Evolutionary conservation across 2,113 vertebrate species (phyloP), one percentile per base, ranked within the genome.

Genomic region (Vulpes vulpes): DNA sequence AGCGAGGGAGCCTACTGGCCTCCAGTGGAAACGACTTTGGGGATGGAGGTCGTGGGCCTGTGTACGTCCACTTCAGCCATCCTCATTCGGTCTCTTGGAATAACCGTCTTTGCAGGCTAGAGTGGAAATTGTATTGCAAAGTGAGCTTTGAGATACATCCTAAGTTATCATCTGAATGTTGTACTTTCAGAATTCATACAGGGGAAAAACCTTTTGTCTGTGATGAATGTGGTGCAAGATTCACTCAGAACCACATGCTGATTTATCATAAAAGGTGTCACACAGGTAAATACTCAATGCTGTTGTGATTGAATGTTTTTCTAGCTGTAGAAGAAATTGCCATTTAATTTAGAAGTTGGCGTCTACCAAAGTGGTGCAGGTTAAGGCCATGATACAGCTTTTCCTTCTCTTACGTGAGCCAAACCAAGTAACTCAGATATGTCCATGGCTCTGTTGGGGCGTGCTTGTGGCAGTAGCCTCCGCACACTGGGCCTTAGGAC

Each of bases 191-290:
- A 99, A 99, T 99, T 98, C 99, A 99, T 94, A 99, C 99, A 2
- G 99, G 99, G 85, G 99, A 99, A 98, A 99, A 99, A 98, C 99
- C 99, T 53, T 99, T 99, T 98, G 99, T 99, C 96, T 99, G 99
- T 97, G 99, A 99, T 81, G 98, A 99, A 95, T 99, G 99, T 89
- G 99, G 99, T 16, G 99, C 99, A 71, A 99, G 99, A 96, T 99
- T 99, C 98, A 99, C 99, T 82, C 99, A 99, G 99, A 99, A 99
- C 98, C 99, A 99, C 98, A 99, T 99, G 99, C 98, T 99, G 98
- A 99, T 99, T 92, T 99, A 99, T 98, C 99, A 99, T 96, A 99
- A 99, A 98, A 99, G 99, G 84, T 99, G 99, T 83, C 99, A 99
- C 98, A 99, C 99, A 98, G 99, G 99, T 99, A 98, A 99, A 98